phyloP scores from a whole-genome alignment of 2,888 invertebrate species.

The Dichetophora obliterata region DNA sequence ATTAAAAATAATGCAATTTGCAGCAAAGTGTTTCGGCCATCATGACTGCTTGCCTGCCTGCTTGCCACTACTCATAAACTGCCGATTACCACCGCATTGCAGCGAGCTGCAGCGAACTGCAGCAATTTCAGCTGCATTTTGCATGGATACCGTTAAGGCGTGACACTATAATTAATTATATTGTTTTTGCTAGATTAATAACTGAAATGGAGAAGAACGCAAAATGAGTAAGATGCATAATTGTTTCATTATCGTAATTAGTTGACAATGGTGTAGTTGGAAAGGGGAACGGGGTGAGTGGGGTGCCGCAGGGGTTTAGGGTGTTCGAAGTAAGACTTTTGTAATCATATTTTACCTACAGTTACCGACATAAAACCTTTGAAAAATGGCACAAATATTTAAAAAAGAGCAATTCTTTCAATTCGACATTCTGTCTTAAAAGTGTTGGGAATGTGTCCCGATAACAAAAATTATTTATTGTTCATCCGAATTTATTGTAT shows the following conservation, averaged over 20 bases:
- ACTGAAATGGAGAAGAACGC: slow-evolving; percentile 47
- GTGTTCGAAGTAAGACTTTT: too few relatives aligned
- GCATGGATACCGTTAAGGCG: slow-evolving; percentile 58
- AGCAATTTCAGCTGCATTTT: too few relatives aligned
- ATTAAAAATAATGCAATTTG: background rate
- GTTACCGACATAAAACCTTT: too few relatives aligned
- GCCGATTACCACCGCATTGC: background rate
- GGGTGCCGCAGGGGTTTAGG: too few relatives aligned
- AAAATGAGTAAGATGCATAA: slow-evolving; percentile 13
- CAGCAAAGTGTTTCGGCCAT: slow-evolving; percentile 13
- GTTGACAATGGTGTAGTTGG: background rate
- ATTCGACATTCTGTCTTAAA: too few relatives aligned
- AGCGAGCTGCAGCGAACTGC: too few relatives aligned
- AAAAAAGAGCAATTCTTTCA: too few relatives aligned
- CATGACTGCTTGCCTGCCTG: slow-evolving; percentile 3
- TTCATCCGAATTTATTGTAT: too few relatives aligned
- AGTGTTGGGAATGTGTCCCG: too few relatives aligned
- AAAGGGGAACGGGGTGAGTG: background rate
- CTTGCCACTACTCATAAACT: background rate
- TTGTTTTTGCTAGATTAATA: slow-evolving; percentile 54
- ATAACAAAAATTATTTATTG: too few relatives aligned
- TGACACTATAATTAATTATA: slow-evolving; percentile 70
- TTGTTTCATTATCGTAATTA: slow-evolving; percentile 28
- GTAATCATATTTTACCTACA: too few relatives aligned
- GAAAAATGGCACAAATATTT: too few relatives aligned